These are phyloP conservation scores for Aphidoletes aphidimyza DNA, from an alignment of 2,888 invertebrate genomes.

Conservation along the genomic window DNA sequence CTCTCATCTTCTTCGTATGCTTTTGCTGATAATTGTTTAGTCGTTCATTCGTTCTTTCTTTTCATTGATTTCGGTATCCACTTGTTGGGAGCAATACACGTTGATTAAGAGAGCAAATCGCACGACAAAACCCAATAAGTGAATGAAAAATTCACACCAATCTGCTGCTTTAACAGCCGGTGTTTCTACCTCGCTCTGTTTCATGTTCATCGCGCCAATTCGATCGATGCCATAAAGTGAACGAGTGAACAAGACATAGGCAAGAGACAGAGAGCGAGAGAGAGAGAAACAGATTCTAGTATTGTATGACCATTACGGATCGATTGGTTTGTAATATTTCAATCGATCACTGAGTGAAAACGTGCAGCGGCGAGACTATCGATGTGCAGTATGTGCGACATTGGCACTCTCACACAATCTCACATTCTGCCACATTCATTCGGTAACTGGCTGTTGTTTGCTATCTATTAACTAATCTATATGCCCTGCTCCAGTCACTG, in stretches of 20 bases:
- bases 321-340: conserved; percentile 37
- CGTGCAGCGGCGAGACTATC: background rate
- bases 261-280: too few relatives aligned
- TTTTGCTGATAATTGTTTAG: too few relatives aligned
- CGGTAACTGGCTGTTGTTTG: conserved; percentile 28
- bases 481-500: background rate
- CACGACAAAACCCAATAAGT: conserved; percentile 50
- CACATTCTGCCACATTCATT: background rate
- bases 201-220: background rate
- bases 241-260: too few relatives aligned
- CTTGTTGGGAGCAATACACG: conserved; percentile 43
- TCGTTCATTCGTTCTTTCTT: too few relatives aligned
- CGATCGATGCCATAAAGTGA: too few relatives aligned
- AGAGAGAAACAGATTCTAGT: background rate
- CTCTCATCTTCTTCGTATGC: background rate
- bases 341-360: conserved; percentile 1
- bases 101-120: conserved; percentile 50
- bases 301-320: background rate
- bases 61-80: conserved; percentile 29
- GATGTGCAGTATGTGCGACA: background rate
- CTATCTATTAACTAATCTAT: conserved; percentile 48
- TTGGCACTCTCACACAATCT: background rate
- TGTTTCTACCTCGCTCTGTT: background rate
- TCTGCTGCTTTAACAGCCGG: background rate
- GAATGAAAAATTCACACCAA: conserved; percentile 39